Evolutionary conservation across 2,888 invertebrate species (phyloP), one percentile per base, ranked within the genome.

Genomic region (Mimas tiliae): DNA sequence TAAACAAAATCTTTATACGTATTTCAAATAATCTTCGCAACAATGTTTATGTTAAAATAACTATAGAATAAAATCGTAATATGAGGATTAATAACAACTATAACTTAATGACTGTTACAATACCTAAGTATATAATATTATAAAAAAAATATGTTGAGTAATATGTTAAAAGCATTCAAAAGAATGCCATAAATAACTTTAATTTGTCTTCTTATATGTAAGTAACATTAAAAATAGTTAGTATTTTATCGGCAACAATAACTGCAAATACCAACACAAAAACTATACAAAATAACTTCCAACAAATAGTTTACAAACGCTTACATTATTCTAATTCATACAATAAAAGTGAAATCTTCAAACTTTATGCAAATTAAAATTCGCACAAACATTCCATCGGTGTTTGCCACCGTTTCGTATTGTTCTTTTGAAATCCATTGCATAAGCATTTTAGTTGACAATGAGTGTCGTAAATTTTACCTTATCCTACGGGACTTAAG

Each of bases 321-420:
- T 67, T 74, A 79, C 73, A 77, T 79, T 79, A 83, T 86, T 83
- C 79, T 81, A 79, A 79, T 79, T 71, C 65, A 67, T 76, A 90
- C 86, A 90, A 89, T 85, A 83, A 85, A 88, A 91, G 93, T 87
- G 91, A 92, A 93, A 92, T 90, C 84, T 78, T 65, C 66, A 74
- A 81, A 80, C 78, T 82, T 80, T 81, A 89, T 87, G 88, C 89
- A 87, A 88, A 91, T 91, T 82, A 74, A 72, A 78, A 76, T 74
- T 78, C 74, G 74, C 80, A 77, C 82, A 88, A 90, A 89, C 85
- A 87, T 83, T 16, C 63, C 62, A 80, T 80, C 79, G 78, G 80
- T 72, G 72, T 74, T 75, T 71, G 79, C 79, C 78, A 77, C 74
- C 74, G 76, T 73, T 58, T 66, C 67, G 67, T 62, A 68, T 75